phyloP scores from a whole-genome alignment of 2,888 invertebrate genomes.

The Taenaris catops region DNA sequence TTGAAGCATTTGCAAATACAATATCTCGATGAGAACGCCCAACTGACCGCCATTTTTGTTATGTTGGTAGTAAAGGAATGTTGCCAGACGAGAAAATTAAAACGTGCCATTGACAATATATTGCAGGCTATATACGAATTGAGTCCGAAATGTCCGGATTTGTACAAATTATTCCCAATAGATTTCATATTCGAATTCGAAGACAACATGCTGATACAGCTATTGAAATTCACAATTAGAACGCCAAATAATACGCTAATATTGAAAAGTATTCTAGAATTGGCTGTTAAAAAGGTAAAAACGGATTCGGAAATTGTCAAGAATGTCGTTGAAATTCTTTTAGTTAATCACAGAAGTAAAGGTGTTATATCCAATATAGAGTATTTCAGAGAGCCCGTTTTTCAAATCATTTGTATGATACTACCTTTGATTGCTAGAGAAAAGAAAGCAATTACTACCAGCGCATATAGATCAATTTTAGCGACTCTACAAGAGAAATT shows the following conservation, averaged over 20 bases:
- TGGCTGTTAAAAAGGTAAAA: slow-evolving; percentile 60
- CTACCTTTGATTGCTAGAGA: slow-evolving; percentile 63
- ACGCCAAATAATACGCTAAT: slow-evolving; percentile 45
- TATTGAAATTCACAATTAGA: slow-evolving; percentile 55
- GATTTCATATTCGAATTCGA: slow-evolving; percentile 54
- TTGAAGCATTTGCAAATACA: slow-evolving; percentile 49
- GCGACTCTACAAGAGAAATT: slow-evolving; percentile 64
- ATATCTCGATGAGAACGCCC: slow-evolving; percentile 60
- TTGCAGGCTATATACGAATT: slow-evolving; percentile 58
- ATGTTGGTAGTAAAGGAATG: slow-evolving; percentile 54
- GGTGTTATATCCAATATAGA: slow-evolving; percentile 37
- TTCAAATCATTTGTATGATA: slow-evolving; percentile 61
- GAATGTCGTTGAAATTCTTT: slow-evolving; percentile 49
- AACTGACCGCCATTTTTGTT: slow-evolving; percentile 54
- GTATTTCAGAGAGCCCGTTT: slow-evolving; percentile 52
- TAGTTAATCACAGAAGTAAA: slow-evolving; percentile 40
- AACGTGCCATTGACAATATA: slow-evolving; percentile 43
- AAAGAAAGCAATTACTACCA: slow-evolving; percentile 53
- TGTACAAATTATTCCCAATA: slow-evolving; percentile 59
- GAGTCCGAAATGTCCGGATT: slow-evolving; percentile 55
- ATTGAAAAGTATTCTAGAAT: slow-evolving; percentile 52
- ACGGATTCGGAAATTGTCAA: slow-evolving; percentile 55
- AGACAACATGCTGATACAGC: slow-evolving; percentile 41
- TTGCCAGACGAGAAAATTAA: slow-evolving; percentile 49
- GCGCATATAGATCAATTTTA: slow-evolving; percentile 55